Conservation (phyloP, 1,140 invertebrate species). For the Heliconius eleuchia region DNA sequence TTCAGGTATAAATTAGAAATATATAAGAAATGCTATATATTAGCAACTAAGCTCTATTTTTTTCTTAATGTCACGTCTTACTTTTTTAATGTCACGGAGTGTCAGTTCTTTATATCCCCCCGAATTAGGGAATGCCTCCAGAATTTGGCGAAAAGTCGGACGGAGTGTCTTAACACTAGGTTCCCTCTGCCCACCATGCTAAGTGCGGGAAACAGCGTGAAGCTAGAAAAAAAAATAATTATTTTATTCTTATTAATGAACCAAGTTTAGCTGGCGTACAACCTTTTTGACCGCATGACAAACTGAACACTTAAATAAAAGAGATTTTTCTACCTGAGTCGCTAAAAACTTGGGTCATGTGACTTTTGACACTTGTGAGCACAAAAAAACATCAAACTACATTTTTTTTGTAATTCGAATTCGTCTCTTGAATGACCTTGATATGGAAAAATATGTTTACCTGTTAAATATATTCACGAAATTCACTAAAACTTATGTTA, state of each 20-base stretch:
- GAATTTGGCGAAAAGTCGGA: too few relatives aligned
- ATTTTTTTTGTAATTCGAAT: not conserved
- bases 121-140: too few relatives aligned
- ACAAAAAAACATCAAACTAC: conserved; percentile 21
- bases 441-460: not conserved
- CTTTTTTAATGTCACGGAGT: too few relatives aligned
- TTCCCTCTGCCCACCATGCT: too few relatives aligned
- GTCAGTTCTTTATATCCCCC: too few relatives aligned
- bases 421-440: not conserved
- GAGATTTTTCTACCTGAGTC: conserved; percentile 22
- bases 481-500: not conserved
- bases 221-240: too few relatives aligned
- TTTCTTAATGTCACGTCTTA: too few relatives aligned
- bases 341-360: conserved; percentile 23
- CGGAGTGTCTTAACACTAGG: too few relatives aligned
- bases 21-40: too few relatives aligned
- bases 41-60: too few relatives aligned
- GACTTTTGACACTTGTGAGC: conserved; percentile 35
- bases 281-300: conserved; percentile 12
- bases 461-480: not conserved
- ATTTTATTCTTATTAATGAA: conserved; percentile 3
- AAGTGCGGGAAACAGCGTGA: too few relatives aligned
- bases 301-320: conserved; percentile 13
- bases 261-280: not conserved
- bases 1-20: not conserved